A percentile compares a stretch with the other conserved stretches of the same genome.
Evolutionary conservation across 2,113 vertebrate species (phyloP).

Genomic region (Rhabdomys dilectus): DNA sequence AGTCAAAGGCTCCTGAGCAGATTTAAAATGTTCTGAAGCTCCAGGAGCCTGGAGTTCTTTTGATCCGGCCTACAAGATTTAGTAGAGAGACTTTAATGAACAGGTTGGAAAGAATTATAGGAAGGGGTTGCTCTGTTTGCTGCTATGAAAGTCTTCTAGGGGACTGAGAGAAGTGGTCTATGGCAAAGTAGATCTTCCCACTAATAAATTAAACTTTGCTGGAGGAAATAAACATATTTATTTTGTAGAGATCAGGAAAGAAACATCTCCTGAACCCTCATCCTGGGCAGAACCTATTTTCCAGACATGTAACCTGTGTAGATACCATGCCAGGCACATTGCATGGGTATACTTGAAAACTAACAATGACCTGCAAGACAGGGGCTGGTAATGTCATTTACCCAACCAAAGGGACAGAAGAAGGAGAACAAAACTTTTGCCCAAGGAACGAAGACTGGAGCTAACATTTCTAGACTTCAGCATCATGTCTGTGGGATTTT

Average conservation of each 20-base stretch:
- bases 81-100: conserved; percentile 64
- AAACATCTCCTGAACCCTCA: not conserved
- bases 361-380: not conserved
- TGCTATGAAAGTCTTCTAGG: conserved; percentile 19
- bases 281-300: not conserved
- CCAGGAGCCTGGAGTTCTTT: conserved; percentile 66
- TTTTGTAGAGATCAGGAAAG: not conserved
- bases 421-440: not conserved
- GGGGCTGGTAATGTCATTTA: not conserved
- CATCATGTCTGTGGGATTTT: not conserved
- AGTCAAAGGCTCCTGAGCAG: conserved; percentile 50
- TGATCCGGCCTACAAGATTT: conserved; percentile 73
- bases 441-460: not conserved
- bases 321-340: no score
- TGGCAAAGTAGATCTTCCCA: not conserved
- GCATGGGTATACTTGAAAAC: not conserved
- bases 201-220: conserved; percentile 6
- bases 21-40: conserved; percentile 65
- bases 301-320: not conserved
- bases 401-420: not conserved
- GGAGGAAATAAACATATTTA: not conserved
- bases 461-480: not conserved
- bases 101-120: conserved; percentile 33
- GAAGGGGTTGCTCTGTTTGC: conserved; percentile 56
- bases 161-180: not conserved